Evolutionary conservation across 2,113 vertebrate genomes (phyloP), one percentile per base, ranked within the genome.

Genomic region (Channa argus): DNA sequence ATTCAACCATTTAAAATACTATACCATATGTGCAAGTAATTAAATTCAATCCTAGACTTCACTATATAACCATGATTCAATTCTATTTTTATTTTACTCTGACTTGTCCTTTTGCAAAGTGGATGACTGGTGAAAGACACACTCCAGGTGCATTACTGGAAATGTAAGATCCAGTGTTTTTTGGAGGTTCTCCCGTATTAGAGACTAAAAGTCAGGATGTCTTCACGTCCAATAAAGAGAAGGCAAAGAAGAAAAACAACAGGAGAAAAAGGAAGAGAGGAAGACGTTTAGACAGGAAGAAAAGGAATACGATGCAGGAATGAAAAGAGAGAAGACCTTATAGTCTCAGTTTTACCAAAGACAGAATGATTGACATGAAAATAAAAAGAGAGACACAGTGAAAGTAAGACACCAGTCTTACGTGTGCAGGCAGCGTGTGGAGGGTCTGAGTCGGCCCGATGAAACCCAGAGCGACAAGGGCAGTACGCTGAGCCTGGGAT

Each of bases 371-470:
- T 0, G 7, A 49, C 14, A 38, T 10, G 39, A 0, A 34, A 65
- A 24, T 39, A 8, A 15, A 8, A 70, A 44, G 0, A 24, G 14
- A 55, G 15, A 58, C 36, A 3, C 39, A 41, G 6, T 41, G 39
- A 38, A 8, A 15, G 5, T 24, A 24, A 24, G 13, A 4, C 53
- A 6, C 1, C 6, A 2, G 38, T 12, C 95, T 96, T 80, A 96
- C 95, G 90, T 5, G 93, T 94, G 82, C 95, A 96, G 46, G 92
- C 79, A 0, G 80, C 77, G 9, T 87, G 69, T 0, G 71, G 81
- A 0, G 91, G 81, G 71, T 96, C 95, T 0, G 89, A 79, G 45
- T 77, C 82, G 0, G 94, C 91, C 0, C 95, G 92, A 13, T 93
- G 89, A 89, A 93, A 94, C 2, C 94, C 94, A 0, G 54, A 47